These are phyloP conservation scores for Sylvicola cinctus DNA, from an alignment of 2,888 invertebrate genomes.

Conservation along the genomic window DNA sequence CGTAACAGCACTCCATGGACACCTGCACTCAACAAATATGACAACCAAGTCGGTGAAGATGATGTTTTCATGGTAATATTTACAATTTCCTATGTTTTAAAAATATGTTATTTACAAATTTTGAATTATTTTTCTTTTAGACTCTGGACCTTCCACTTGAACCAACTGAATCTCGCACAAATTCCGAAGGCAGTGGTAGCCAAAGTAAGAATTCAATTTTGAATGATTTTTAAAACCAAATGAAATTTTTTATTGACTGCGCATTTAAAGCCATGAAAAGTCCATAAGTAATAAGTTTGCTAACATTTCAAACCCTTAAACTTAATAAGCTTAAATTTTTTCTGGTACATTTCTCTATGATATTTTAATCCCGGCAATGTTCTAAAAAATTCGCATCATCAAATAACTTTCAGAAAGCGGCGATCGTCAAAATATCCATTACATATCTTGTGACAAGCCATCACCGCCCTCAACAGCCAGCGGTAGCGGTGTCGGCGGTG, in stretches of 20 bases:
- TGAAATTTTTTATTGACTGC: too few relatives aligned
- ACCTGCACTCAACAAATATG: slow-evolving; percentile 27
- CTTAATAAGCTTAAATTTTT: too few relatives aligned
- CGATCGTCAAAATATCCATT: slow-evolving; percentile 31
- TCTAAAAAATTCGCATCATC: too few relatives aligned
- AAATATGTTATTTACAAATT: slow-evolving; percentile 1
- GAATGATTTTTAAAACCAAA: too few relatives aligned
- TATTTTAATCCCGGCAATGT: too few relatives aligned
- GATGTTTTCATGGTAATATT: slow-evolving; percentile 77
- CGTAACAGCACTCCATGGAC: slow-evolving; percentile 43
- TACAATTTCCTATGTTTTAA: not conserved
- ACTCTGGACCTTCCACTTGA: slow-evolving; percentile 70
- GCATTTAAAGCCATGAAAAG: too few relatives aligned
- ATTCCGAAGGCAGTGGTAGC: slow-evolving; percentile 37
- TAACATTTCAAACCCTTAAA: too few relatives aligned
- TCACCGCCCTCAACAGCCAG: slow-evolving; percentile 8
- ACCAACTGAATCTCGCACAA: slow-evolving; percentile 56
- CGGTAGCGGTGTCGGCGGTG: too few relatives aligned
- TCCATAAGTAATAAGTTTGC: too few relatives aligned
- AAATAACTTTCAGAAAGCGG: slow-evolving; percentile 16
- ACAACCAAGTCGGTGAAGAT: slow-evolving; percentile 70
- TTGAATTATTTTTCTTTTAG: slow-evolving; percentile 28
- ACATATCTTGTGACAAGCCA: slow-evolving; percentile 29
- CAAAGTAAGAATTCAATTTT: slow-evolving; percentile 16
- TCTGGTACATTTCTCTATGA: too few relatives aligned